phyloP scores from a whole-genome alignment of 2,797 vertebrate species.

The Pelochelys cantorii region DNA sequence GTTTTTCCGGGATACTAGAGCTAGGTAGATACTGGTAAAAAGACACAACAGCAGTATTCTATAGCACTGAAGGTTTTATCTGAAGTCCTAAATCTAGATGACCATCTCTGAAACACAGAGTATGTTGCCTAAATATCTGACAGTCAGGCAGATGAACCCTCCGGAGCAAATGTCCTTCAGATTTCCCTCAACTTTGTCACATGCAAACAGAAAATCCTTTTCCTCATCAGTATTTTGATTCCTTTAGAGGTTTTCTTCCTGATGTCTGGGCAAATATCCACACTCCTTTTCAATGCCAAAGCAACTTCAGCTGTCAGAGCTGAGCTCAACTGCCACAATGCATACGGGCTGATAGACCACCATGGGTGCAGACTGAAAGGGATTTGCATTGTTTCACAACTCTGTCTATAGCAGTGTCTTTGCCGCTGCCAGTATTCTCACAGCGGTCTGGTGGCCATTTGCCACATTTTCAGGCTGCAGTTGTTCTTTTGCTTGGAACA shows the following conservation, averaged over 20 bases:
- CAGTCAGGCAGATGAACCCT: not conserved
- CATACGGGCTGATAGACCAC: not conserved
- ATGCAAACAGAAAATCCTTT: not conserved
- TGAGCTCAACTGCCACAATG: not conserved
- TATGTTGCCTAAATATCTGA: not conserved
- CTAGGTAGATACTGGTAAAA: not conserved
- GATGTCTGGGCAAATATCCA: not conserved
- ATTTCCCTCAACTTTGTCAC: not conserved
- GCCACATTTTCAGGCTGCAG: rapidly evolving
- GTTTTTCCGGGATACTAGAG: too few species aligned
- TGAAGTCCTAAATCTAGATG: not conserved
- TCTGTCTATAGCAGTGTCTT: not conserved
- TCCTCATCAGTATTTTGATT: not conserved
- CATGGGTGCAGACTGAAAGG: not conserved
- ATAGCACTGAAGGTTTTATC: not conserved
- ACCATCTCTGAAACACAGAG: not conserved
- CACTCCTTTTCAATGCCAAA: not conserved
- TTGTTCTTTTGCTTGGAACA: rapidly evolving
- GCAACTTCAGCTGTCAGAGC: not conserved
- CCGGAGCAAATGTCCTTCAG: not conserved
- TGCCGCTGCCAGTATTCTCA: not conserved
- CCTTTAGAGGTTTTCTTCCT: not conserved
- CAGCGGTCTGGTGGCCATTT: rapidly evolving
- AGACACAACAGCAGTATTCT: not conserved
- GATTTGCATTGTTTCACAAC: not conserved